Evolutionary conservation across 1,140 invertebrate genomes (phyloP).

Genomic region (Drosophila navojoa): DNA sequence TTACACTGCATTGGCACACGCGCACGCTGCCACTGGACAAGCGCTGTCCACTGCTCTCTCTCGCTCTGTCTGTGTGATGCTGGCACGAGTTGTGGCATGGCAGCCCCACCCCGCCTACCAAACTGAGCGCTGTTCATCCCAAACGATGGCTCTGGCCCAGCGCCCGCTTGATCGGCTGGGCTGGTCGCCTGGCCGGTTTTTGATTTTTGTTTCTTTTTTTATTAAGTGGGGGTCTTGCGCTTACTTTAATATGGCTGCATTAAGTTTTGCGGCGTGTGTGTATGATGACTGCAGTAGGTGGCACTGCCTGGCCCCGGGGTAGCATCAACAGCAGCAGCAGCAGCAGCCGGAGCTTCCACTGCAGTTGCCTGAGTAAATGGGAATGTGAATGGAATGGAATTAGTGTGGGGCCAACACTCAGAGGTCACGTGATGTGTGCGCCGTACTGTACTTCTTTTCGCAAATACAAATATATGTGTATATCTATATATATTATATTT

Average conservation of each 20-base stretch:
- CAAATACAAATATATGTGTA: neutral
- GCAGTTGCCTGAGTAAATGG: slow-evolving; percentile 25
- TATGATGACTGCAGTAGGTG: slow-evolving; percentile 79
- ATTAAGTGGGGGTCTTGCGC: slow-evolving; percentile 70
- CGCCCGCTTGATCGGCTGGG: slow-evolving; percentile 18
- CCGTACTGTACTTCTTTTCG: slow-evolving; percentile 46
- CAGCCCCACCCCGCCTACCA: neutral
- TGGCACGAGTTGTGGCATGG: slow-evolving; percentile 42
- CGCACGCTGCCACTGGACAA: slow-evolving; percentile 79
- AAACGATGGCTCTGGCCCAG: slow-evolving; percentile 29
- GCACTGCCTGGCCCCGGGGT: slow-evolving; percentile 51
- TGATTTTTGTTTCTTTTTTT: slow-evolving; percentile 34
- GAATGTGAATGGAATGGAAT: slow-evolving; percentile 40
- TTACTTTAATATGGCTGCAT: slow-evolving; percentile 76
- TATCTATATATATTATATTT: neutral
- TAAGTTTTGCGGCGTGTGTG: slow-evolving; percentile 64
- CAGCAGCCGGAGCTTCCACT: slow-evolving; percentile 10
- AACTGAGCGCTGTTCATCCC: slow-evolving; percentile 30
- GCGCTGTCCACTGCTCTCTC: slow-evolving; percentile 48
- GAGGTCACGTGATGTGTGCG: slow-evolving; percentile 63
- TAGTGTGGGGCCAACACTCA: slow-evolving; percentile 52
- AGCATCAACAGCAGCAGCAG: neutral
- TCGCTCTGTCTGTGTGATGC: slow-evolving; percentile 26
- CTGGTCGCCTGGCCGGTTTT: slow-evolving; percentile 41
- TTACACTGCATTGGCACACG: slow-evolving; percentile 83